These are phyloP conservation scores for Erythrocebus patas DNA, from an alignment of 2,113 vertebrate genomes.

Conservation along the genomic window DNA sequence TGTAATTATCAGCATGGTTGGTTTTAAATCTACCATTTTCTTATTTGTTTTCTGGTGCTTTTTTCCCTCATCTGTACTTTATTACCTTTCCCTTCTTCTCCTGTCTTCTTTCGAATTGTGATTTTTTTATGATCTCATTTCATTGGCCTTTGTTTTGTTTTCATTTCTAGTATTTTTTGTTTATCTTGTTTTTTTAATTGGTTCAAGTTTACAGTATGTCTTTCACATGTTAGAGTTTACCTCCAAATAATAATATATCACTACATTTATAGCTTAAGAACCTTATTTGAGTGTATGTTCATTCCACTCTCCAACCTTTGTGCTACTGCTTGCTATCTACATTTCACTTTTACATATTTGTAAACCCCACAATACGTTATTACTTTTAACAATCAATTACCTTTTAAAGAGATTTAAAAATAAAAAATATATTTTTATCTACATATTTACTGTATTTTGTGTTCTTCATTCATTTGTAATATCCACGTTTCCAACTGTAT, in stretches of 20 bases:
- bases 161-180: neutral
- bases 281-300: neutral
- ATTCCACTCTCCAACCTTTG: neutral
- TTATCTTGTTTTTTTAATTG: neutral
- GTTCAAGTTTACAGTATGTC: neutral
- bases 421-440: neutral
- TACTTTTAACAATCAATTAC: neutral
- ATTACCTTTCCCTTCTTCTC: neutral
- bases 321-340: neutral
- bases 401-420: neutral
- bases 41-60: neutral
- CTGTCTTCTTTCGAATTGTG: neutral
- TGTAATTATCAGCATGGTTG: neutral
- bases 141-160: neutral
- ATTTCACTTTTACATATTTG: neutral
- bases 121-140: neutral
- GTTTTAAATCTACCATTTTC: neutral
- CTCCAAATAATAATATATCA: neutral
- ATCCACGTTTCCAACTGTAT: neutral
- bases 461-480: neutral
- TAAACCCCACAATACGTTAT: neutral
- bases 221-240: neutral
- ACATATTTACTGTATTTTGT: neutral
- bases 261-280: neutral
- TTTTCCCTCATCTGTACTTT: neutral